Evolutionary conservation across 2,797 vertebrate species (phyloP), one percentile per base, ranked within the genome.

Genomic region (Smutsia temminckii): DNA sequence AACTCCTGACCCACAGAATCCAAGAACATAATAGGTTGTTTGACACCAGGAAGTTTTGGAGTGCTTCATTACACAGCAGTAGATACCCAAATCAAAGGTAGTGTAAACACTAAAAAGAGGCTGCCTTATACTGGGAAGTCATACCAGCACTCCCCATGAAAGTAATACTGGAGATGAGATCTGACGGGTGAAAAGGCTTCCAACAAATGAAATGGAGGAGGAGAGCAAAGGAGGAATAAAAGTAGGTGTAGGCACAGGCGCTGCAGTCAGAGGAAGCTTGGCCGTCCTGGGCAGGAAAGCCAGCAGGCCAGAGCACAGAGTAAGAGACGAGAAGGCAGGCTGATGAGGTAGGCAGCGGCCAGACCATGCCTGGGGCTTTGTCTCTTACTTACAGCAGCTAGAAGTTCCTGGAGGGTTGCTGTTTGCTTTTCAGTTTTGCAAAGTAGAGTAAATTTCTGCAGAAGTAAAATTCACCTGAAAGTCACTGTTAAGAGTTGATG

Each of bases 401-500:
- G 21, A 88, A 80, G 40, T 57, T 49, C 68, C 55, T 46, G 21
- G 61, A 86, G 8, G 23, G 29, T 18, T 89, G 42, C n/a, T 69
- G 69, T 69, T 42, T 37, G 46, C 12, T 12, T 11, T 61, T 77
- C 23, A 8, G 40, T n/a, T 74, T 7, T 92, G 42, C 78, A 18
- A 55, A 89, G 12, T 71, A 23, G 88, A 51, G 53, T 53, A 69
- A 91, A 79, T 72, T 25, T 92, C 72, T 46, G 46, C 46, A 46
- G 32, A 91, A 51, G 53, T 53, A 69, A 91, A 79, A 77, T 25
- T 92, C 72, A 85, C 4, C 55, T 18, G 51, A 85, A 81, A 72
- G 53, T 69, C 63, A 72, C 32, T 29, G 8, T 59, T 46, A 49
- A 5, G 51, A 51, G 34, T 49, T 71, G 83, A 34, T 4, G 3